Conservation (phyloP, 2,113 vertebrate genomes). For the Stomatorhinus ivindoensis region DNA sequence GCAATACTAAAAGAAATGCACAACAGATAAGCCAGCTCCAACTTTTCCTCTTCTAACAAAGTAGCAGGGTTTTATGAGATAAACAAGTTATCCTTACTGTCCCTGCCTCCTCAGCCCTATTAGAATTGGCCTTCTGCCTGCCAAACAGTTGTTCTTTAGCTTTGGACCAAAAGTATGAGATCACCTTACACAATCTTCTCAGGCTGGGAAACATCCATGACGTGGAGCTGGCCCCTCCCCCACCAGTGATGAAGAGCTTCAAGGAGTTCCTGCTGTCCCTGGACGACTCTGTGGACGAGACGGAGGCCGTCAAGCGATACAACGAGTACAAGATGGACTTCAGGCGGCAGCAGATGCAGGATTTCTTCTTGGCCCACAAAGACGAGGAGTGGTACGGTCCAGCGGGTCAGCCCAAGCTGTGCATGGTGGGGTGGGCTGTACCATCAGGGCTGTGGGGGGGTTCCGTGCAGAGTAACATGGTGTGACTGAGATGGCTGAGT, state of each 20-base stretch:
- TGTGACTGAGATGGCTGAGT: neutral
- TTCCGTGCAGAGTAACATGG: neutral
- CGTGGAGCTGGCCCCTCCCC: slow-evolving; percentile 73
- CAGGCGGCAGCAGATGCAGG: slow-evolving; percentile 88
- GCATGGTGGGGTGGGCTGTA: neutral
- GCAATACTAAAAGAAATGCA: too few relatives aligned
- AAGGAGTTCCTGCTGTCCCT: slow-evolving; percentile 84
- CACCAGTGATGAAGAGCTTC: slow-evolving; percentile 83
- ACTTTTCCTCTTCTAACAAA: too few relatives aligned
- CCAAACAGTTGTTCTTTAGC: too few relatives aligned
- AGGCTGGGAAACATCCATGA: slow-evolving; percentile 85
- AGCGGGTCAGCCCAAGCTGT: neutral
- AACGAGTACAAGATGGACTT: slow-evolving; percentile 91
- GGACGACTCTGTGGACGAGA: slow-evolving; percentile 88
- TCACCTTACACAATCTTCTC: neutral
- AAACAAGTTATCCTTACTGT: too few relatives aligned
- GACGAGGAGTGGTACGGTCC: slow-evolving; percentile 85
- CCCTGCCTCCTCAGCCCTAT: too few relatives aligned
- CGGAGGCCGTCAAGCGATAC: slow-evolving; percentile 82
- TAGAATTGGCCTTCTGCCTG: too few relatives aligned
- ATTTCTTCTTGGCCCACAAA: slow-evolving; percentile 89
- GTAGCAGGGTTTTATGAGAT: too few relatives aligned
- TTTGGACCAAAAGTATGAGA: too few relatives aligned
- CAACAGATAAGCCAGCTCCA: too few relatives aligned
- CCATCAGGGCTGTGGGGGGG: neutral